Evolutionary conservation across 30 jellyfish, hydroid and myxozoan genomes (phyloP).

Genomic region (Aurelia aurita): DNA sequence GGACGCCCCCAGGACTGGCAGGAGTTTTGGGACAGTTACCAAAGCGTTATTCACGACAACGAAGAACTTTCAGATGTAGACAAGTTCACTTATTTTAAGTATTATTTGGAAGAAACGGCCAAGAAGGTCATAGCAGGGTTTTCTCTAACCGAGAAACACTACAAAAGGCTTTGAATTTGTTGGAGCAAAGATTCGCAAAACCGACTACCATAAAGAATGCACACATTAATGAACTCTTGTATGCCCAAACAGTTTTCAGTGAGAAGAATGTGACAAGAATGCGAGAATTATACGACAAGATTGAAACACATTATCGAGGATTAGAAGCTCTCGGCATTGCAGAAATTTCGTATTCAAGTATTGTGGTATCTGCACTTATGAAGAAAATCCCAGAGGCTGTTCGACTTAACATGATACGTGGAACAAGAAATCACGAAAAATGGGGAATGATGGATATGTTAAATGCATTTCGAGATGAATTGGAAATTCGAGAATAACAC

Average conservation of each 20-base stretch:
- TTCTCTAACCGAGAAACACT: background rate
- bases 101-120: constrained; percentile 9
- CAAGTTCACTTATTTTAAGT: background rate
- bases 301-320: constrained; percentile 39
- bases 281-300: constrained; percentile 4
- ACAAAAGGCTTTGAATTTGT: background rate
- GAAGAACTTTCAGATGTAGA: constrained; percentile 11
- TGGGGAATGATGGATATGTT: constrained; percentile 40
- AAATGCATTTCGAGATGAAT: constrained; percentile 23
- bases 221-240: constrained; percentile 9
- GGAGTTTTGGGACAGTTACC: constrained; percentile 5
- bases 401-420: constrained; percentile 17
- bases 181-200: constrained; percentile 18
- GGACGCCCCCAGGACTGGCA: constrained; percentile 16
- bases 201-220: constrained; percentile 6
- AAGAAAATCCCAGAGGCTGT: constrained; percentile 31
- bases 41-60: background rate
- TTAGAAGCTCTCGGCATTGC: constrained; percentile 10
- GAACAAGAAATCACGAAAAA: constrained; percentile 6
- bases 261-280: constrained; percentile 17
- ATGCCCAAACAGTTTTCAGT: background rate
- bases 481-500: constrained; percentile 15
- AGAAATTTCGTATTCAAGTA: background rate
- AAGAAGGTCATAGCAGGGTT: constrained; percentile 5
- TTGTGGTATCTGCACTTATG: constrained; percentile 15